Percentiles rank a stretch among this genome's conserved stretches.
These are phyloP conservation scores for Diuraphis noxia DNA, from an alignment of 1,140 invertebrate genomes.

Conservation along the genomic window DNA sequence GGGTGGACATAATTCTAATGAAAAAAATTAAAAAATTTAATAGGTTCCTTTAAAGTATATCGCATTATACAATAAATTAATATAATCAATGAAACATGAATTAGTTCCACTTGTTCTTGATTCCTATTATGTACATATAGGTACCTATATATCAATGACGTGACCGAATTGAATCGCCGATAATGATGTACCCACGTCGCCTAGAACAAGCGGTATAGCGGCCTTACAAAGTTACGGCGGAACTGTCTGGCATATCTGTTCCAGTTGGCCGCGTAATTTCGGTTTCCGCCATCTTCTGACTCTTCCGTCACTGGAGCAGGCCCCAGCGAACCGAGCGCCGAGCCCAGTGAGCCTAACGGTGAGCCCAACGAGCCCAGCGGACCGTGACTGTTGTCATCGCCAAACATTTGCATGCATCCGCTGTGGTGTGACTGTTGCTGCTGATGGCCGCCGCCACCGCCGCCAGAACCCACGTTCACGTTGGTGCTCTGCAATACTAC, in stretches of 20 bases:
- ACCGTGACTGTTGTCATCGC: conserved; percentile 2
- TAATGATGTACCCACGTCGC: neutral
- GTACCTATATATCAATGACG: no score
- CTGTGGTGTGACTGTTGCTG: neutral
- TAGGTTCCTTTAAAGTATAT: no score
- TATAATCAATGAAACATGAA: no score
- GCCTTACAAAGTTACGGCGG: conserved; percentile 29
- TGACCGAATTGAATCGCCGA: no score
- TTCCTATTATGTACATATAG: no score
- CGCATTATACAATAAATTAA: no score
- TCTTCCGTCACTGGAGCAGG: neutral
- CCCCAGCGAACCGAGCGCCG: neutral
- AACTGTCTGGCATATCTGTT: conserved; percentile 43
- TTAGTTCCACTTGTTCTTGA: no score
- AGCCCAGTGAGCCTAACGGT: neutral
- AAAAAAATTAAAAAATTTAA: no score
- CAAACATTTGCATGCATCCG: conserved; percentile 31
- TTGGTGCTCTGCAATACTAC: conserved; percentile 35
- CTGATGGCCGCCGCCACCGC: neutral
- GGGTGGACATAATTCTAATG: no score
- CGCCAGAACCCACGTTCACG: conserved; percentile 10
- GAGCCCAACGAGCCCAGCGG: neutral
- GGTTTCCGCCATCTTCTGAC: neutral
- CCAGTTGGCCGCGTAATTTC: neutral
- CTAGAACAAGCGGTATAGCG: conserved; percentile 30